Evolutionary conservation across 2,113 vertebrate species (phyloP).

Genomic region (Leptodactylus fuscus): DNA sequence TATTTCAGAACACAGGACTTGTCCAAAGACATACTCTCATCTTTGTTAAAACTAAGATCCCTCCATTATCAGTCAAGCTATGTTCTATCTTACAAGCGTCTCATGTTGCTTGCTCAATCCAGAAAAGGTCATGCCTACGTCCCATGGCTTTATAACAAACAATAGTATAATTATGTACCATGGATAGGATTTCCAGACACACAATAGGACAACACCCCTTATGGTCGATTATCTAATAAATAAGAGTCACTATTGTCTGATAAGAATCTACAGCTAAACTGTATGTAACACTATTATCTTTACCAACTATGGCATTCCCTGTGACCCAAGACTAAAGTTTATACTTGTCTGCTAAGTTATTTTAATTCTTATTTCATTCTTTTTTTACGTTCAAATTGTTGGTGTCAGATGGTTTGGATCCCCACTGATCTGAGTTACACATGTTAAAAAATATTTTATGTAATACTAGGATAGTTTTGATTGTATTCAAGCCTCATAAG

Average conservation of each 20-base stretch:
- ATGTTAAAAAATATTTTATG: not conserved
- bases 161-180: slow-evolving; percentile 13
- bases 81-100: slow-evolving; percentile 21
- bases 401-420: not conserved
- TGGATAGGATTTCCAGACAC: not conserved
- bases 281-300: not conserved
- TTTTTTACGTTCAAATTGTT: not conserved
- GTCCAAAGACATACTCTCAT: not conserved
- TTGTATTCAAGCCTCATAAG: not conserved
- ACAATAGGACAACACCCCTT: not conserved
- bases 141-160: slow-evolving; percentile 8
- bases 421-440: not conserved
- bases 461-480: not conserved
- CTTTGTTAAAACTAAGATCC: slow-evolving; percentile 32
- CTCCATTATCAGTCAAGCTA: slow-evolving; percentile 11
- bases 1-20: not conserved
- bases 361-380: not conserved
- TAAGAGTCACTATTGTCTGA: slow-evolving; percentile 14
- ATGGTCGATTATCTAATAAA: not conserved
- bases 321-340: not conserved
- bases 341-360: not conserved
- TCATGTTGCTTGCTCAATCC: slow-evolving; percentile 10
- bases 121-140: not conserved
- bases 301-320: not conserved
- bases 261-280: not conserved